Evolutionary conservation across 2,797 vertebrate genomes (phyloP).

Genomic region (Cynodonichthys magdalenae): DNA sequence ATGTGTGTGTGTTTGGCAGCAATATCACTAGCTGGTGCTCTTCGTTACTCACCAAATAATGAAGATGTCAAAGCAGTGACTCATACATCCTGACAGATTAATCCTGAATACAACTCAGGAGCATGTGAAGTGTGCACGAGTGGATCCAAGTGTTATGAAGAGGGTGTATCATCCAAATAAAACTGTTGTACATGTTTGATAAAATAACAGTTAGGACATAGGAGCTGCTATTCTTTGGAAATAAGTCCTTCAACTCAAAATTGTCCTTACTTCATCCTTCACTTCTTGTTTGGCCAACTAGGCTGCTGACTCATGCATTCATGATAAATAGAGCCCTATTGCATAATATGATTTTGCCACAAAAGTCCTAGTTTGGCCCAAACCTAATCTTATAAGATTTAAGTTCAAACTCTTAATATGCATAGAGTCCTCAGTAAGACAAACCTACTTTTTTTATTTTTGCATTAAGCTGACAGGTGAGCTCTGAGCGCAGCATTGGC

Average conservation of each 20-base stretch:
- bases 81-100: slow-evolving; percentile 58
- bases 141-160: slow-evolving; percentile 1
- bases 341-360: slow-evolving; percentile 71
- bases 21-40: slow-evolving; percentile 46
- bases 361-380: slow-evolving; percentile 49
- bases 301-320: slow-evolving; percentile 72
- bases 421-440: slow-evolving; percentile 55
- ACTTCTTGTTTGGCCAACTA: slow-evolving; percentile 32
- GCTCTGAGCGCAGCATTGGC: slow-evolving; percentile 59
- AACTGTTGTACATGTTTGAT: slow-evolving; percentile 24
- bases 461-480: slow-evolving; percentile 59
- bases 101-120: slow-evolving; percentile 46
- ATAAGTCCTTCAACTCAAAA: background rate
- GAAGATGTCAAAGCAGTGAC: slow-evolving; percentile 58
- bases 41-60: slow-evolving; percentile 56
- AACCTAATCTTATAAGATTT: slow-evolving; percentile 59
- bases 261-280: slow-evolving; percentile 32
- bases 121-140: background rate
- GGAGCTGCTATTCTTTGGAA: slow-evolving; percentile 12
- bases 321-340: slow-evolving; percentile 69
- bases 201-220: slow-evolving; percentile 31
- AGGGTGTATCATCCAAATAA: slow-evolving; percentile 29
- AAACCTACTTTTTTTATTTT: slow-evolving; percentile 11
- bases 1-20: slow-evolving; percentile 44
- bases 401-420: slow-evolving; percentile 63